Percentiles rank a stretch among this genome's conserved stretches.
These are phyloP conservation scores for Eudasyphora cyanicolor DNA, from an alignment of 2,888 invertebrate genomes.

Conservation along the genomic window DNA sequence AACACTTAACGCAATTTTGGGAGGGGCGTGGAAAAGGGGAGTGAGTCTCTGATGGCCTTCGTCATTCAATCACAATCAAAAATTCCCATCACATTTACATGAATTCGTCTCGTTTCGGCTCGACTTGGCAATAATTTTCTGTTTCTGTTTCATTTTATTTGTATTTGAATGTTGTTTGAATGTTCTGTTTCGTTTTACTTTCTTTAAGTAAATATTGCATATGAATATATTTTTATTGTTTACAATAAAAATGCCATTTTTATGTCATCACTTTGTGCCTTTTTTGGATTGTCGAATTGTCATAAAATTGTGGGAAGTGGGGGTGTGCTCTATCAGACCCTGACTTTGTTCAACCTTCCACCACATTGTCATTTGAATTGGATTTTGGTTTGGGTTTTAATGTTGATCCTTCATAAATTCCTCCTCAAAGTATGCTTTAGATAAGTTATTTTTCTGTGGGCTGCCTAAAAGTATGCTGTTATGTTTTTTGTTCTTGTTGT, in stretches of 20 bases:
- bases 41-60: not conserved
- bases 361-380: too few relatives aligned
- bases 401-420: not conserved
- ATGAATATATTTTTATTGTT: not conserved
- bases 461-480: not conserved
- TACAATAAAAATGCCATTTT: not conserved
- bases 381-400: not conserved
- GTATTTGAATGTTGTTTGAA: too few relatives aligned
- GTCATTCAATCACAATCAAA: too few relatives aligned
- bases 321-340: too few relatives aligned
- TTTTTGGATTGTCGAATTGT: too few relatives aligned
- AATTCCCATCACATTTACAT: too few relatives aligned
- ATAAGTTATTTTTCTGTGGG: not conserved
- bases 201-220: not conserved
- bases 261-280: too few relatives aligned
- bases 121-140: not conserved
- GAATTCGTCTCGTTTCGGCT: too few relatives aligned
- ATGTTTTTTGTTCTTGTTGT: not conserved
- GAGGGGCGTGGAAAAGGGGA: not conserved
- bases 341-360: too few relatives aligned
- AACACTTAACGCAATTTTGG: not conserved
- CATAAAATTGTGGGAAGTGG: too few relatives aligned
- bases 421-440: conserved; percentile 16
- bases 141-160: too few relatives aligned
- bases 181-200: not conserved